Evolutionary conservation across 2,888 invertebrate genomes (phyloP).

Genomic region (Eulithis testata): DNA sequence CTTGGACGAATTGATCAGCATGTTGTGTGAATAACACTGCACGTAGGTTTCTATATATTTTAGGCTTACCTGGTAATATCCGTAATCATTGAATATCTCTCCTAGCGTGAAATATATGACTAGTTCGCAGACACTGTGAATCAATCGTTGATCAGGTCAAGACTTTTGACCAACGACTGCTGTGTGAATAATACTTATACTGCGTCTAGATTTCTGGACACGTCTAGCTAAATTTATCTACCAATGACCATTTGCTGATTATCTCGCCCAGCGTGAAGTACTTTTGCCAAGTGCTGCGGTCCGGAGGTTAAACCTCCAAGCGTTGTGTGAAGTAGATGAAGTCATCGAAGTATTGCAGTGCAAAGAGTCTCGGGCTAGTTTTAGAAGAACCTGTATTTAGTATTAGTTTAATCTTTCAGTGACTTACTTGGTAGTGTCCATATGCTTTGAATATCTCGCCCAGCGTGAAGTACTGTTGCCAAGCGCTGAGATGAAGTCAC

Average conservation of each 20-base stretch:
- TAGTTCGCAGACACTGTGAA: slow-evolving; percentile 65
- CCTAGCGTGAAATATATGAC: slow-evolving; percentile 97
- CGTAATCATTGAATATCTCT: slow-evolving; percentile 95
- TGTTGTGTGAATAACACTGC: too few relatives aligned
- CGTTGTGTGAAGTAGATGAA: too few relatives aligned
- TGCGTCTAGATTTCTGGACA: slow-evolving; percentile 51
- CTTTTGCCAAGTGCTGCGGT: slow-evolving; percentile 1
- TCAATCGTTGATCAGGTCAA: too few relatives aligned
- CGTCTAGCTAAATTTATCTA: slow-evolving; percentile 49
- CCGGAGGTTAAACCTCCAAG: too few relatives aligned
- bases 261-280: neutral
- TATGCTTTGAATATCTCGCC: slow-evolving; percentile 92
- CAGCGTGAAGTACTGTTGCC: slow-evolving; percentile 89
- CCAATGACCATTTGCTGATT: too few relatives aligned
- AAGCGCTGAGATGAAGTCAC: slow-evolving; percentile 90
- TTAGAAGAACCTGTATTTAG: slow-evolving; percentile 75
- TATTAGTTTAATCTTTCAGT: neutral
- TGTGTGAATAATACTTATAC: too few relatives aligned
- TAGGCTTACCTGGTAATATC: slow-evolving; percentile 51
- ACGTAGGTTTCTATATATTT: too few relatives aligned
- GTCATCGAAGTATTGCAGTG: too few relatives aligned
- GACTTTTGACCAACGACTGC: too few relatives aligned
- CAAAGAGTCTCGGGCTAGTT: too few relatives aligned
- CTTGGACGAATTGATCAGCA: too few relatives aligned
- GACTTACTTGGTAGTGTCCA: too few relatives aligned